Percentiles rank a stretch among this genome's conserved stretches.
phyloP scores from a whole-genome alignment of 2,888 invertebrate genomes.

The Idaea biselata region DNA sequence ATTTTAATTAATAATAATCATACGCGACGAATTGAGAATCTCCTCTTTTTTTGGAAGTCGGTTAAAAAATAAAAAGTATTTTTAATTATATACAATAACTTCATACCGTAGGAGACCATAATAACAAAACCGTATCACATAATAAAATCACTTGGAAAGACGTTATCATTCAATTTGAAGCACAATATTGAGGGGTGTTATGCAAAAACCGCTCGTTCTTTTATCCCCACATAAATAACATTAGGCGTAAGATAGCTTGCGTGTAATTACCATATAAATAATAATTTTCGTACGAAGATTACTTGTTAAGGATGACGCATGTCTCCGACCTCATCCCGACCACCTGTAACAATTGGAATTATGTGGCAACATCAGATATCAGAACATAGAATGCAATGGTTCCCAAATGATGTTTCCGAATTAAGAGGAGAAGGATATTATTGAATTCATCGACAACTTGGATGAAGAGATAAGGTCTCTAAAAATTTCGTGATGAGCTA shows the following conservation, averaged over 20 bases:
- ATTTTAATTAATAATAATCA: no score
- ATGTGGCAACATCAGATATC: no score
- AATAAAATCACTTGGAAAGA: slow-evolving; percentile 20
- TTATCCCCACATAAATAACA: slow-evolving; percentile 78
- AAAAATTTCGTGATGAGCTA: no score
- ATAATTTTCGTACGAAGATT: slow-evolving; percentile 76
- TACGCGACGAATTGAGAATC: no score
- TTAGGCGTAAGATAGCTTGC: slow-evolving; percentile 68
- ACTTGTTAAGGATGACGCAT: slow-evolving; percentile 69
- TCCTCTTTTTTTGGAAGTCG: no score
- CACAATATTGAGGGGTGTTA: slow-evolving; percentile 60
- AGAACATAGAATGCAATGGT: no score
- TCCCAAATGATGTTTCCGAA: no score
- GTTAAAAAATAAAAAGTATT: no score
- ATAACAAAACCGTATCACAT: slow-evolving; percentile 5
- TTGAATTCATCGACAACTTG: no score
- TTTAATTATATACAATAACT: neutral
- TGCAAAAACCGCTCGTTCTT: slow-evolving; percentile 73
- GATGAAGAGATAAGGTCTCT: no score
- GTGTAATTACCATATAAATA: slow-evolving; percentile 81
- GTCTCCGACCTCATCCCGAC: slow-evolving; percentile 22
- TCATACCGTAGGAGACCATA: neutral
- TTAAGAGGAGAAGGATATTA: no score
- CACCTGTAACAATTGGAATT: slow-evolving; percentile 15
- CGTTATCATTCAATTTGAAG: slow-evolving; percentile 70